phyloP scores from a whole-genome alignment of 2,113 vertebrate genomes.

The Pygoscelis antarcticus region DNA sequence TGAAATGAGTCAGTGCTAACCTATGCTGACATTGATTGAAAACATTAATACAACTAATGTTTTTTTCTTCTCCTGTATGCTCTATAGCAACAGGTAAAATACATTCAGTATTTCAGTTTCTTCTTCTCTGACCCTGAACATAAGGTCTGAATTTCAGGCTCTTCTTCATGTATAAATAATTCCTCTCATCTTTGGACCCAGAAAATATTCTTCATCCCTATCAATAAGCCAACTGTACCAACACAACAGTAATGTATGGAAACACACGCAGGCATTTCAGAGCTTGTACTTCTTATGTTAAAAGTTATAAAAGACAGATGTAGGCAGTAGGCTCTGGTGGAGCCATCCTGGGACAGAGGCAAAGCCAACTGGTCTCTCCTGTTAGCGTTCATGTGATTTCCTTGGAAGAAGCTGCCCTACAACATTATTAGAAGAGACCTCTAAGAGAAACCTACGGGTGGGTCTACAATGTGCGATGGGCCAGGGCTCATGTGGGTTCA shows the following conservation, averaged over 20 bases:
- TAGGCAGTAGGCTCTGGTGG: not conserved
- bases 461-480: rapidly evolving
- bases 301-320: not conserved
- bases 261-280: not conserved
- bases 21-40: not conserved
- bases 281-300: not conserved
- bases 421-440: not conserved
- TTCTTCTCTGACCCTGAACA: not conserved
- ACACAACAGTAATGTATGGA: rapidly evolving
- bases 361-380: not conserved
- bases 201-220: not conserved
- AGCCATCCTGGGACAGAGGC: not conserved
- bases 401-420: not conserved
- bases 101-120: not conserved
- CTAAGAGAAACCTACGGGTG: not conserved
- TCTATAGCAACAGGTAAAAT: not conserved
- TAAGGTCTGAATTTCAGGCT: not conserved
- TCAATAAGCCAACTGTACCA: not conserved
- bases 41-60: not conserved
- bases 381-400: not conserved
- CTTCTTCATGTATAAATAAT: not conserved
- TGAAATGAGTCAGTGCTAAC: not conserved
- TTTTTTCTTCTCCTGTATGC: not conserved
- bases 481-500: not conserved
- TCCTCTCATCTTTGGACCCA: not conserved